A percentile compares a stretch with the other conserved stretches of the same genome.
Conservation (phyloP, 2,113 vertebrate genomes). For the Neogobius melanostomus region DNA sequence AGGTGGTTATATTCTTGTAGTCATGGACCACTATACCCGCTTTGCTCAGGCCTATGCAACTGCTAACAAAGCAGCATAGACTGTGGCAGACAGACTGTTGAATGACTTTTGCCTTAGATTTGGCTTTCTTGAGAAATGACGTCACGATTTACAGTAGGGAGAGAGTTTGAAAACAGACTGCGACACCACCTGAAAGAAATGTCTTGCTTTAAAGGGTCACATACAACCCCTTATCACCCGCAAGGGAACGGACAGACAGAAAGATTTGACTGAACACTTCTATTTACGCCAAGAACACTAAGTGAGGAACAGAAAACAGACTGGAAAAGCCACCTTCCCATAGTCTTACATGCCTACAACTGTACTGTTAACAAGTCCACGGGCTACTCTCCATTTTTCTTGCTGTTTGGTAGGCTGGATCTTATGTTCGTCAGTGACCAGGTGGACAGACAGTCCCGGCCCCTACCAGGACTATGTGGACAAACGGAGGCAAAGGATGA, state of each 20-base stretch:
- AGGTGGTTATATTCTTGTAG: slow-evolving; percentile 18
- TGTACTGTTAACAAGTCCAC: slow-evolving; percentile 11
- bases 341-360: slow-evolving; percentile 16
- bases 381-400: not conserved
- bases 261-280: slow-evolving; percentile 38
- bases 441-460: not conserved
- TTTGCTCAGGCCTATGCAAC: slow-evolving; percentile 20
- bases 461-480: not conserved
- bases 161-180: not conserved
- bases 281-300: slow-evolving; percentile 21
- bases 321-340: slow-evolving; percentile 19
- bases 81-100: slow-evolving; percentile 9
- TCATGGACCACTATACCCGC: slow-evolving; percentile 21
- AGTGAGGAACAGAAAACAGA: slow-evolving; percentile 1
- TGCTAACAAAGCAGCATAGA: slow-evolving; percentile 7
- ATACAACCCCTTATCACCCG: slow-evolving; percentile 11
- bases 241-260: slow-evolving; percentile 22
- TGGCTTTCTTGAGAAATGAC: not conserved
- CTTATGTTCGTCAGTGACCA: not conserved
- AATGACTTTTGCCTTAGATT: not conserved
- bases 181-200: too few relatives aligned
- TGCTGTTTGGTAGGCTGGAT: slow-evolving; percentile 4
- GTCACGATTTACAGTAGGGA: slow-evolving; percentile 3
- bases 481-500: not conserved
- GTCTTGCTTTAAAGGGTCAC: not conserved